A percentile compares a stretch with the other conserved stretches of the same genome.
phyloP scores from a whole-genome alignment of 2,113 vertebrate genomes.

The Pygathrix nemaeus region DNA sequence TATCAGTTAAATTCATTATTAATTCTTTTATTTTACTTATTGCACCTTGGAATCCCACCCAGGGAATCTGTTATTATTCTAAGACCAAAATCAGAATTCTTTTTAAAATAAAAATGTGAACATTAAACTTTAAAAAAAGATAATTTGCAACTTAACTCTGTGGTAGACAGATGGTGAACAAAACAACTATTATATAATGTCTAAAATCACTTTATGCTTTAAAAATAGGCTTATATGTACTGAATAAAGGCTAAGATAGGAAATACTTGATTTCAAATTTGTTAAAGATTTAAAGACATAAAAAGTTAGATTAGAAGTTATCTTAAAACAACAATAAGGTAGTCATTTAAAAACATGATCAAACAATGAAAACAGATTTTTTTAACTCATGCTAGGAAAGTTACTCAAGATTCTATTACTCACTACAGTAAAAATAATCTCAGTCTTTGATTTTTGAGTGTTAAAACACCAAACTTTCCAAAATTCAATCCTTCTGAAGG shows the following conservation, averaged over 20 bases:
- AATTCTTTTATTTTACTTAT: conserved; percentile 22
- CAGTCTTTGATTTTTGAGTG: background rate
- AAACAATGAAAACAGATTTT: conserved; percentile 40
- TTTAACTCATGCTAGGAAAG: background rate
- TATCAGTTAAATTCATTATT: background rate
- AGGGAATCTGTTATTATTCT: background rate
- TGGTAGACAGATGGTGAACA: background rate
- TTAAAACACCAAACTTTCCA: conserved; percentile 22
- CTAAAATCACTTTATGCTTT: background rate
- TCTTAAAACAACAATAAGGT: background rate
- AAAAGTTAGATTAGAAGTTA: background rate
- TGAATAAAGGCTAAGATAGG: background rate
- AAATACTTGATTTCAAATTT: conserved; percentile 32
- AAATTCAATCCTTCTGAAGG: background rate
- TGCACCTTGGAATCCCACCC: conserved; percentile 30
- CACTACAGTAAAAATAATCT: conserved; percentile 23
- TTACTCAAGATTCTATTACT: background rate
- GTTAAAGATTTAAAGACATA: background rate
- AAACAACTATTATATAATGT: background rate
- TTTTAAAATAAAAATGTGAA: background rate
- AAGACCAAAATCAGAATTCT: background rate
- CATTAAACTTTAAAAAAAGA: background rate
- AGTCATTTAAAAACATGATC: conserved; percentile 12
- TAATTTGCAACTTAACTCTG: background rate
- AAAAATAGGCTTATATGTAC: background rate